Evolutionary conservation across 2,888 invertebrate genomes (phyloP), one percentile per base, ranked within the genome.

Genomic region (Halictus ligatus): DNA sequence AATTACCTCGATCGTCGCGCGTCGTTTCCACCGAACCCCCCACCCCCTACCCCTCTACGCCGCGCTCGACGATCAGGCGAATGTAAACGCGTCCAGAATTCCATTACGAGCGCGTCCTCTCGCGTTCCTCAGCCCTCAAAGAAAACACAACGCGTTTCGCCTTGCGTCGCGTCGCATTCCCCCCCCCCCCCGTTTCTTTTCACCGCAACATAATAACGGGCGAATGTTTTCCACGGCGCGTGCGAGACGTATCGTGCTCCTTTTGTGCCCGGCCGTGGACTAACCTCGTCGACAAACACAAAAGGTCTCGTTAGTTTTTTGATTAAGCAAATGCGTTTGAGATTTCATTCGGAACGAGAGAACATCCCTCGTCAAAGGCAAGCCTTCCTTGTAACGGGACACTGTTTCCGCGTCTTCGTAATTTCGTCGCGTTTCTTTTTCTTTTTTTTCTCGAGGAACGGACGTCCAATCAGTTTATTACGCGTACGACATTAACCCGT

Each of bases 1-100:
- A 88, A 85, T 88, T 88, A 88, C 81, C 73, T 72, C 79, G 75
- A 85, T 85, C 76, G 78, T 46, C 64, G 40, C 21, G 13, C n/a
- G 21, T 5, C 18, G 25, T 1, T 58, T 54, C 3, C n/a, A n/a
- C 54, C 3, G 35, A 35, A 35, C 54, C n/a, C 3, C 21, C 0
- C 7, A 6, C n/a, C 54, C 0, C 54, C n/a, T n/a, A n/a, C n/a
- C n/a, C n/a, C n/a, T n/a, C n/a, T n/a, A n/a, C n/a, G n/a, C n/a
- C 2, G 3, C n/a, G n/a, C n/a, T 10, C 12, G 5, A 13, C 64
- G 13, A 48, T 8, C 4, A 15, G 15, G n/a, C 21, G 67, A 48
- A 58, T 29, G 25, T 35, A 25, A 73, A 46, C 60, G 69, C 74
- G 46, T 5, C n/a, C n/a, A n/a, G 67, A 77, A 58, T 77, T 77